These are phyloP conservation scores for Lasioglossum lativentre DNA, from an alignment of 2,888 invertebrate species.

Conservation along the genomic window DNA sequence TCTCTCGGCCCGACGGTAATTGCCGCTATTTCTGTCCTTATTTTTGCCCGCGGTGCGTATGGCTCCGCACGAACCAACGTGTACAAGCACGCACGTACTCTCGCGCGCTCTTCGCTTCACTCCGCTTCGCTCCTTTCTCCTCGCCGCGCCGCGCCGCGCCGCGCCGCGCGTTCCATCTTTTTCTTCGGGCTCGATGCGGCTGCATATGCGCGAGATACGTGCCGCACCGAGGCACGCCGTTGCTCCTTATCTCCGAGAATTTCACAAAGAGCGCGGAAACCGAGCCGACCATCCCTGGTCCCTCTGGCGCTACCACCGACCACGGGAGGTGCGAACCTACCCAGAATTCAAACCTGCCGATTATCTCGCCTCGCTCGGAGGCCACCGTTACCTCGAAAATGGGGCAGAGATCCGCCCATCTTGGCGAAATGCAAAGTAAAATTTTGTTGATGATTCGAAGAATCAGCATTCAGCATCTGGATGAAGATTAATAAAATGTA, in stretches of 20 bases:
- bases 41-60: constrained; percentile 68
- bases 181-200: neutral
- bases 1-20: constrained; percentile 72
- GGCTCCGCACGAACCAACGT: constrained; percentile 42
- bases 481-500: neutral
- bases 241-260: constrained; percentile 67
- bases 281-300: neutral
- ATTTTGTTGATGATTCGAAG: neutral
- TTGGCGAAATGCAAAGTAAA: neutral
- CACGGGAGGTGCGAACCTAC: constrained; percentile 52
- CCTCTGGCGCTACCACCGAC: constrained; percentile 34
- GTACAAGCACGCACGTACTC: constrained; percentile 27
- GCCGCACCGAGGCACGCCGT: constrained; percentile 48
- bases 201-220: constrained; percentile 54
- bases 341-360: constrained; percentile 48
- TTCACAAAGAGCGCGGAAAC: constrained; percentile 64
- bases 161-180: neutral
- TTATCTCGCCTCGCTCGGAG: constrained; percentile 45
- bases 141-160: too few species aligned
- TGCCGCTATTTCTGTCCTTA: constrained; percentile 76
- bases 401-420: too few species aligned
- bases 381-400: constrained; percentile 33
- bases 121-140: constrained; percentile 24
- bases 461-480: neutral
- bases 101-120: neutral